Evolutionary conservation across 1,140 invertebrate species (phyloP).

Genomic region (Cecropterus lyciades): DNA sequence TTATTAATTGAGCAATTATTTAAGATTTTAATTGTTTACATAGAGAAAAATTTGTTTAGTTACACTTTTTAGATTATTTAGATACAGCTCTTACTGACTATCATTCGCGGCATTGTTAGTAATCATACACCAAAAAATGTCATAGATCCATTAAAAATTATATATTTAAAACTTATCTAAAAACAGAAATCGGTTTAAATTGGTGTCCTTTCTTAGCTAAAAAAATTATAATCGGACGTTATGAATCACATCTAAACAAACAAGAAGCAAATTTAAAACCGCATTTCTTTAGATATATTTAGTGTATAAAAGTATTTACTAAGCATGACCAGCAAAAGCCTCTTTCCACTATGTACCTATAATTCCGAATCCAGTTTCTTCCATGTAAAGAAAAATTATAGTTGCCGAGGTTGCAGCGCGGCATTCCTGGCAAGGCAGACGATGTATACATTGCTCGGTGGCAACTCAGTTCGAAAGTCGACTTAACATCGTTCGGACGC

Average conservation of each 20-base stretch:
- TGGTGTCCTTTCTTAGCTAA: no score
- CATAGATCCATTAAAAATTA: no score
- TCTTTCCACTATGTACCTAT: conserved; percentile 24
- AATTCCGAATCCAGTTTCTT: conserved; percentile 45
- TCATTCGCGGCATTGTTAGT: no score
- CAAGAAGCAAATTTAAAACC: no score
- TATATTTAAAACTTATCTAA: no score
- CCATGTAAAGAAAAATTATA: conserved; percentile 61
- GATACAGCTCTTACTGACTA: no score
- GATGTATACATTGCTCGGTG: conserved; percentile 51
- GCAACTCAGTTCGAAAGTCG: conserved; percentile 74
- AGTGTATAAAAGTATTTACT: background rate
- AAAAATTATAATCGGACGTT: background rate
- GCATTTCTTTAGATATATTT: background rate
- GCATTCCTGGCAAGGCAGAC: conserved; percentile 71
- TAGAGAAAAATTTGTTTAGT: no score
- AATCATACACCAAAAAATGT: no score
- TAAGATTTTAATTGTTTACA: no score
- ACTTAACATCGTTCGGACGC: conserved; percentile 64
- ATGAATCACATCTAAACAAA: background rate
- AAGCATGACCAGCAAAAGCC: conserved; percentile 3
- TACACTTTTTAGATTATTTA: no score
- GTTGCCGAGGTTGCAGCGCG: conserved; percentile 61
- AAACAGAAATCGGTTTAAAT: no score
- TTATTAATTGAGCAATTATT: no score